Percentiles rank a stretch among this genome's conserved stretches.
Evolutionary conservation across 2,888 invertebrate species (phyloP).

Genomic region (Schrankia costaestrigalis): DNA sequence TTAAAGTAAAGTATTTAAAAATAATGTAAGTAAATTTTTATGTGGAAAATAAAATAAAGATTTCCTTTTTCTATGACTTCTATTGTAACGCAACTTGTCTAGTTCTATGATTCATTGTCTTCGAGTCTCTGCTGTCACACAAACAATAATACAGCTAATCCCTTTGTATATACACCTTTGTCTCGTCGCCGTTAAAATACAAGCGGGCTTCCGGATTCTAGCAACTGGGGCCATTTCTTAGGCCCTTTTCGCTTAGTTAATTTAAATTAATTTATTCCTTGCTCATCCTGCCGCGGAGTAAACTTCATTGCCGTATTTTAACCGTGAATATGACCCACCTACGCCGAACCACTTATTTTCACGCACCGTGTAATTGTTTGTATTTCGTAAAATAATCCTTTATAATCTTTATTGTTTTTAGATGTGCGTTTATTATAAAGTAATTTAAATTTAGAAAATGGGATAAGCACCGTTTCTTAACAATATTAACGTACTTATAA

Average conservation of each 20-base stretch:
- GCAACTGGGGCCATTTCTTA: slow-evolving; percentile 59
- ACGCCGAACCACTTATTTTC: slow-evolving; percentile 28
- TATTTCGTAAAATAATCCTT: slow-evolving; percentile 23
- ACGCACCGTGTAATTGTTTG: slow-evolving; percentile 21
- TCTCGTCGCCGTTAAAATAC: slow-evolving; percentile 64
- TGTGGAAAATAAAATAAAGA: no score
- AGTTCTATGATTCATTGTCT: slow-evolving; percentile 39
- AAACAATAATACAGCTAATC: slow-evolving; percentile 59
- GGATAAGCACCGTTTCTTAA: no score
- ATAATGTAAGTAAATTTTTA: no score
- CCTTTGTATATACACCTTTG: slow-evolving; percentile 68
- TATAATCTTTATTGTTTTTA: slow-evolving; percentile 20
- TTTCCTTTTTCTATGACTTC: no score
- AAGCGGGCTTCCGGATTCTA: slow-evolving; percentile 63
- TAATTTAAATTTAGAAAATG: neutral
- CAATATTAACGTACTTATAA: no score
- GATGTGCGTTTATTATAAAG: slow-evolving; percentile 7
- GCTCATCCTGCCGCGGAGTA: slow-evolving; percentile 51
- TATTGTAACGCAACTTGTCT: slow-evolving; percentile 24
- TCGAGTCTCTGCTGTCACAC: slow-evolving; percentile 36
- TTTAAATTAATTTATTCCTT: slow-evolving; percentile 73
- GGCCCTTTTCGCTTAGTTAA: slow-evolving; percentile 69
- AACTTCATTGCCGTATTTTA: slow-evolving; percentile 51
- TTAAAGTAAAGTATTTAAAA: no score
- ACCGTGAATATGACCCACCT: slow-evolving; percentile 36